Percentiles rank a stretch among this genome's conserved stretches.
Conservation (phyloP, 1,140 invertebrate genomes). For the Drosophila nasuta region DNA sequence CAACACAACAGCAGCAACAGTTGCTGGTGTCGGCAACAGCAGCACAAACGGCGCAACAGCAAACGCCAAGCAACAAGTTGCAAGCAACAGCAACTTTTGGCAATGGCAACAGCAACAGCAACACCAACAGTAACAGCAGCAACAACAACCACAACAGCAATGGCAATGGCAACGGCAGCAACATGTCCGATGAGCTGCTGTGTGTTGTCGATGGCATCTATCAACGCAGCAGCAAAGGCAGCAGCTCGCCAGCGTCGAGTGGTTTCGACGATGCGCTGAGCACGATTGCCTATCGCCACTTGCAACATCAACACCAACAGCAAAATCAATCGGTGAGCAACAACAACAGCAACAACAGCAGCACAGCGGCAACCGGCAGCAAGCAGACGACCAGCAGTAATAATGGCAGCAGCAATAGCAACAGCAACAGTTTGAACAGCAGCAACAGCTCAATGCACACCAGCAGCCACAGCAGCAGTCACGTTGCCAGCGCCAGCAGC, state of each 20-base stretch:
- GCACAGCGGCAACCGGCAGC: constrained; percentile 22
- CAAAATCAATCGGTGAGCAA: constrained; percentile 54
- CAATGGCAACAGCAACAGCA: constrained; percentile 42
- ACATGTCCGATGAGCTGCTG: constrained; percentile 65
- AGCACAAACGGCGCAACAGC: constrained; percentile 61
- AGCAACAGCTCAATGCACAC: constrained; percentile 66
- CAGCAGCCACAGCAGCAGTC: constrained; percentile 47
- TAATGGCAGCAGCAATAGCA: constrained; percentile 55
- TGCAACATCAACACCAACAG: constrained; percentile 67
- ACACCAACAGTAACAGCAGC: constrained; percentile 22
- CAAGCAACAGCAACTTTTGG: constrained; percentile 42
- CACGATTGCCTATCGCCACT: constrained; percentile 73
- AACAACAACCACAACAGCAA: constrained; percentile 39
- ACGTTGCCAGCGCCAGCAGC: constrained; percentile 42
- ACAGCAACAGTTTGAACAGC: constrained; percentile 50
- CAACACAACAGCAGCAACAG: constrained; percentile 22
- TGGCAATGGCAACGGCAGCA: constrained; percentile 35
- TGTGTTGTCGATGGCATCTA: constrained; percentile 70
- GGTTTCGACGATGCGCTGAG: constrained; percentile 74
- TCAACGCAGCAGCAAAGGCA: constrained; percentile 26
- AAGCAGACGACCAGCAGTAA: constrained; percentile 32
- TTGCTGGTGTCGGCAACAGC: neutral
- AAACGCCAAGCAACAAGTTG: constrained; percentile 60
- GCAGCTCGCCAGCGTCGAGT: constrained; percentile 73
- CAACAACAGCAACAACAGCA: constrained; percentile 26